Percentiles rank a stretch among this genome's conserved stretches.
Conservation (phyloP, 2,113 vertebrate species). For the Notothenia coriiceps region DNA sequence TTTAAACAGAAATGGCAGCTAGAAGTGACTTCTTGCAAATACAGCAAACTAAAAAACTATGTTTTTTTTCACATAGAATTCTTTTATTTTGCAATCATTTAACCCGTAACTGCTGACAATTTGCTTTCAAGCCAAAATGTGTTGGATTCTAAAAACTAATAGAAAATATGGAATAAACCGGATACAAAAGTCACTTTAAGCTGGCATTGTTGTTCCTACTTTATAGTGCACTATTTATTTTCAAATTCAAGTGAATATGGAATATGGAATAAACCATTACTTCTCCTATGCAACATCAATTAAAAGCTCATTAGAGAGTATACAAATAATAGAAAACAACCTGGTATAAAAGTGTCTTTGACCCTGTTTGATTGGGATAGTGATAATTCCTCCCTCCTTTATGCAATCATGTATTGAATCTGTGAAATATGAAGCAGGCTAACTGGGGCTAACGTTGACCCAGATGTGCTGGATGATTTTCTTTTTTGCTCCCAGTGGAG, state of each 20-base stretch:
- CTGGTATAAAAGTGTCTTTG: too few species aligned
- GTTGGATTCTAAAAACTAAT: neutral
- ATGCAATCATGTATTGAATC: neutral
- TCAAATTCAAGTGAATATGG: too few species aligned
- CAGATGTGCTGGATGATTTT: constrained; percentile 43
- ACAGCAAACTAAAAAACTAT: neutral
- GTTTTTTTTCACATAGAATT: neutral
- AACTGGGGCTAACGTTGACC: constrained; percentile 59
- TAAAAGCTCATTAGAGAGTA: too few species aligned
- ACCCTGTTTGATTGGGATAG: too few species aligned
- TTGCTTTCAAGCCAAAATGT: neutral
- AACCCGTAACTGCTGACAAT: too few species aligned
- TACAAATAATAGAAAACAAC: too few species aligned
- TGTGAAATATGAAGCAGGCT: constrained; percentile 11
- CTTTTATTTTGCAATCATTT: neutral
- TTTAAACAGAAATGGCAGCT: neutral
- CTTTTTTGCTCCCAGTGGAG: constrained; percentile 33
- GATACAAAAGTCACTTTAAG: neutral
- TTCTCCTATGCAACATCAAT: too few species aligned
- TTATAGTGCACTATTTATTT: neutral
- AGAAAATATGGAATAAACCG: neutral
- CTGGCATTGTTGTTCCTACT: neutral
- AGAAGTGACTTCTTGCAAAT: neutral
- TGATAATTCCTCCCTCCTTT: neutral
- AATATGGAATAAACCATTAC: too few species aligned